Evolutionary conservation across 2,797 vertebrate species (phyloP).

Genomic region (Lepus townsendii): DNA sequence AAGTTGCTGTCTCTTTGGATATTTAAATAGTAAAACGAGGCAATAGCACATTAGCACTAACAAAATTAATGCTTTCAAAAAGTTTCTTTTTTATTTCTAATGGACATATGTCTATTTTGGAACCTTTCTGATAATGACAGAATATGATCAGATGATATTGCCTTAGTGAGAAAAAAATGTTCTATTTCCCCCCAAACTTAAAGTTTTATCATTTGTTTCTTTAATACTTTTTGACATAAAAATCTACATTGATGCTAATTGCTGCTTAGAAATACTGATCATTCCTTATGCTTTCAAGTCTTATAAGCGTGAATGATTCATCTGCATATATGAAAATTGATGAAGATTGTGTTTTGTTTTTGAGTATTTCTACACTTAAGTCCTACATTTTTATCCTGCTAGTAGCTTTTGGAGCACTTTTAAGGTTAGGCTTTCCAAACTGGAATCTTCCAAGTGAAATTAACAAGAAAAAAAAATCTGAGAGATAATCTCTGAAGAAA

Average conservation of each 20-base stretch:
- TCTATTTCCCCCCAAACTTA: not conserved
- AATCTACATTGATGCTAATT: not conserved
- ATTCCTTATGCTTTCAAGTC: not conserved
- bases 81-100: not conserved
- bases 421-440: not conserved
- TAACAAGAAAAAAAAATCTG: not conserved
- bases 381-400: not conserved
- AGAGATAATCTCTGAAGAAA: not conserved
- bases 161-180: not conserved
- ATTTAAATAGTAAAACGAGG: conserved; percentile 39
- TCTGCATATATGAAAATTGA: not conserved
- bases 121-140: conserved; percentile 15
- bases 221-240: not conserved
- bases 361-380: rapidly evolving
- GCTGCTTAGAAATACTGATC: not conserved
- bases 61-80: conserved; percentile 62
- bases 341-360: not conserved
- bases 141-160: conserved; percentile 5
- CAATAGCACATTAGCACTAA: not conserved
- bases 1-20: not conserved
- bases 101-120: conserved; percentile 11
- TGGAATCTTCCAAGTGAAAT: not conserved
- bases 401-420: not conserved
- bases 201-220: not conserved
- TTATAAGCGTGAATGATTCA: not conserved